Evolutionary conservation across 2,888 invertebrate genomes (phyloP).

Genomic region (Chrysolina americana): DNA sequence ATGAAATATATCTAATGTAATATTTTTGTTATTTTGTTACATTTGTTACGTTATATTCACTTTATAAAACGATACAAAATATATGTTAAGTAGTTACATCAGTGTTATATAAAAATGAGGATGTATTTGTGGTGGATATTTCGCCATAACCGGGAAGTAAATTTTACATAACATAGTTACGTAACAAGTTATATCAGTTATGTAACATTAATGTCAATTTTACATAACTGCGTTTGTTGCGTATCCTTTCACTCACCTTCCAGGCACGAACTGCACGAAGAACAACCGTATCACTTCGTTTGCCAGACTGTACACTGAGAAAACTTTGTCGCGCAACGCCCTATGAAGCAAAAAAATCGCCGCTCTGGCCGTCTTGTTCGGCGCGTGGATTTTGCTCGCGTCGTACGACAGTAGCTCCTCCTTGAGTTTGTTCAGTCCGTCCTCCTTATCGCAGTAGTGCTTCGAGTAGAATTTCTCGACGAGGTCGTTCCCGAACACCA

Average conservation of each 20-base stretch:
- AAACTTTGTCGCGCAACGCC: constrained; percentile 88
- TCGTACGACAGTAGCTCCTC: constrained; percentile 72
- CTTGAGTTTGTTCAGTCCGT: constrained; percentile 82
- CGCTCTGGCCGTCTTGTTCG: constrained; percentile 87
- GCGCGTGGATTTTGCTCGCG: constrained; percentile 70
- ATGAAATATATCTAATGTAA: too few relatives aligned
- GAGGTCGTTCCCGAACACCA: constrained; percentile 91
- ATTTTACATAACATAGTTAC: too few relatives aligned
- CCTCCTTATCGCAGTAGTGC: constrained; percentile 91
- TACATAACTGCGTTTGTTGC: too few relatives aligned
- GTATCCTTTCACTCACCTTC: constrained; percentile 75
- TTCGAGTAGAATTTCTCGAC: constrained; percentile 94
- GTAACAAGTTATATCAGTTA: too few relatives aligned
- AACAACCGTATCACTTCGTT: constrained; percentile 86
- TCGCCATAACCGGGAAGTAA: too few relatives aligned
- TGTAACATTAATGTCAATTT: too few relatives aligned
- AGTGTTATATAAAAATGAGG: too few relatives aligned
- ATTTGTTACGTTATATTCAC: too few relatives aligned
- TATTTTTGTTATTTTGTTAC: too few relatives aligned
- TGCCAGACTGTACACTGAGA: constrained; percentile 88
- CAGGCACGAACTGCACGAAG: constrained; percentile 88
- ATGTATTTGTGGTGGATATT: too few relatives aligned
- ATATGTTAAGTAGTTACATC: too few relatives aligned
- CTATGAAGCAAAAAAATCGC: constrained; percentile 85
- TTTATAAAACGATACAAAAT: too few relatives aligned